Conservation (phyloP, 2,888 invertebrate species). For the Eupithecia pulchellata region DNA sequence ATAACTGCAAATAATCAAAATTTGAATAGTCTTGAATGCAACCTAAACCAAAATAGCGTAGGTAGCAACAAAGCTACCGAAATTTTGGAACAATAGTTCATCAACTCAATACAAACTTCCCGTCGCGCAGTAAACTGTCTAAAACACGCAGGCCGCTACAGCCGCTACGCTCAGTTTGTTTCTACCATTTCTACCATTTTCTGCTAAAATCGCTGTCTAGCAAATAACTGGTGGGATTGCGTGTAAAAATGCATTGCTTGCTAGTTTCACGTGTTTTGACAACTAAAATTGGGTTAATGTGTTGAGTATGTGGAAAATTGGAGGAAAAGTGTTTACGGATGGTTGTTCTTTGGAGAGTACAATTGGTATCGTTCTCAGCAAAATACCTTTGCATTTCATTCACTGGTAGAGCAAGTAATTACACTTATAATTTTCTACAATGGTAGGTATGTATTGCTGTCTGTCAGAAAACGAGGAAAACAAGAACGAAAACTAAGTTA, state of each 20-base stretch:
- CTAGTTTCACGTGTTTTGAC: conserved; percentile 35
- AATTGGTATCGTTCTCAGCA: background rate
- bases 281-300: conserved; percentile 32
- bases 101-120: background rate
- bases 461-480: too few species aligned
- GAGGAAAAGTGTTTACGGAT: conserved; percentile 29
- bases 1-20: background rate
- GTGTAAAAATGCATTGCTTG: conserved; percentile 25
- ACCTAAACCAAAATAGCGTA: background rate
- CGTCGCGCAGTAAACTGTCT: background rate
- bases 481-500: background rate
- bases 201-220: background rate
- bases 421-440: background rate
- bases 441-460: too few species aligned
- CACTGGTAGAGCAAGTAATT: conserved; percentile 6
- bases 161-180: conserved; percentile 17
- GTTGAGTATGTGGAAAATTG: conserved; percentile 20
- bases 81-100: background rate
- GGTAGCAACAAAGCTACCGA: background rate
- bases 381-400: background rate
- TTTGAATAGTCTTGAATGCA: background rate
- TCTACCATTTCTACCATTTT: conserved; percentile 6
- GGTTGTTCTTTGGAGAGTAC: conserved; percentile 12
- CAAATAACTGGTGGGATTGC: conserved; percentile 10
- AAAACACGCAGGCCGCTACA: background rate